Conservation (phyloP, 2,888 invertebrate genomes). For the Hyles lineata region DNA sequence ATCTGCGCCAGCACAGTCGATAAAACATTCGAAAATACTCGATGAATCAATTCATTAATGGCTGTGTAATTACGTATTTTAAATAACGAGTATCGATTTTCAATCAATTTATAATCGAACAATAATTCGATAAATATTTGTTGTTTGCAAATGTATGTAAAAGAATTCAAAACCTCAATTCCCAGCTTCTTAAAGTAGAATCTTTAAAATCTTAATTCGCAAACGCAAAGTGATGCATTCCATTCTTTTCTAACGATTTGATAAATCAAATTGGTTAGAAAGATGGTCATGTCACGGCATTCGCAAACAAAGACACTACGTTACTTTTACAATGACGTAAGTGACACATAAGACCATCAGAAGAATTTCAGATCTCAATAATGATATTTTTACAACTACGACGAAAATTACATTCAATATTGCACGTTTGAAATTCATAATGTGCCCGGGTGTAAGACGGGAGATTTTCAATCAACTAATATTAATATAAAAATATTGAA, state of each 20-base stretch:
- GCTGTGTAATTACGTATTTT: background rate
- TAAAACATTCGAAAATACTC: background rate
- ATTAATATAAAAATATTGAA: background rate
- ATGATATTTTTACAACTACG: slow-evolving; percentile 38
- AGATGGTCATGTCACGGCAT: slow-evolving; percentile 31
- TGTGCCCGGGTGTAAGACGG: slow-evolving; percentile 29
- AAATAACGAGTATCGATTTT: background rate
- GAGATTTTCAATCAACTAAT: slow-evolving; percentile 29
- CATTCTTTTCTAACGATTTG: slow-evolving; percentile 48
- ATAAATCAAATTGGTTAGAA: slow-evolving; percentile 45
- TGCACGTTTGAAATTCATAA: slow-evolving; percentile 49
- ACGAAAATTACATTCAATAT: slow-evolving; percentile 52
- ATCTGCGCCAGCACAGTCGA: slow-evolving; percentile 20
- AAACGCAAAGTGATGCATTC: slow-evolving; percentile 30
- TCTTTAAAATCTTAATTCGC: slow-evolving; percentile 8
- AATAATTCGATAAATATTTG: background rate
- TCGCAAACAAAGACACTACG: slow-evolving; percentile 15
- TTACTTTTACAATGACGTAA: slow-evolving; percentile 36
- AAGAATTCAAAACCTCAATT: background rate
- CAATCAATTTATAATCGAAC: background rate
- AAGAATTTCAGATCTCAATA: slow-evolving; percentile 57
- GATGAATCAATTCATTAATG: background rate
- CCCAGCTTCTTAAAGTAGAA: slow-evolving; percentile 8
- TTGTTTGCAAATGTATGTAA: background rate
- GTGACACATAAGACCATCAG: slow-evolving; percentile 54